A percentile compares a stretch with the other conserved stretches of the same genome.
These are phyloP conservation scores for Metaphire vulgaris DNA, from an alignment of 1,140 invertebrate genomes.

Conservation along the genomic window DNA sequence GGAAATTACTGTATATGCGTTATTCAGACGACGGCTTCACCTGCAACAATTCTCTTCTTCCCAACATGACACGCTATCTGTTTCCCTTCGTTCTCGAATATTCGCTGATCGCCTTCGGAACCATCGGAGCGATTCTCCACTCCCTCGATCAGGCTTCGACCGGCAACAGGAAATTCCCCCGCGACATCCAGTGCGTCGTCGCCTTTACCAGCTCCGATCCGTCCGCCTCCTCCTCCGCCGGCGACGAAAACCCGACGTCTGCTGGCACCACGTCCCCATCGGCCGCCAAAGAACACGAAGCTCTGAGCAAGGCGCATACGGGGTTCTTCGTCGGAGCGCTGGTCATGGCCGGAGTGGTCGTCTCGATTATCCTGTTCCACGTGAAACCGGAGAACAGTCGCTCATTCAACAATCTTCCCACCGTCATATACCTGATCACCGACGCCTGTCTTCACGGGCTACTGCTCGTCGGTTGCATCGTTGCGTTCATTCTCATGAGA, in stretches of 20 bases:
- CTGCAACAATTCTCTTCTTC: conserved; percentile 12
- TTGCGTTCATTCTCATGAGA: conserved; percentile 5
- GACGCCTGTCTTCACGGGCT: conserved; percentile 10
- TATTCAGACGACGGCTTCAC: too few species aligned
- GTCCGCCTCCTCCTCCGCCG: neutral
- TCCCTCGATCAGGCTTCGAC: too few species aligned
- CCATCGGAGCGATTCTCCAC: conserved; percentile 10
- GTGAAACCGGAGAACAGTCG: neutral
- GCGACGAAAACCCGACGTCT: neutral
- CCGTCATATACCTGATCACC: conserved; percentile 1
- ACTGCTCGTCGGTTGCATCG: conserved; percentile 5
- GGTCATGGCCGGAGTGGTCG: conserved; percentile 22
- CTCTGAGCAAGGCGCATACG: conserved; percentile 19
- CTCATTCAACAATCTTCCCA: neutral
- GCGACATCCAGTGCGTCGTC: too few species aligned
- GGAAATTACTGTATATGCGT: too few species aligned
- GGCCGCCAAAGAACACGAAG: too few species aligned
- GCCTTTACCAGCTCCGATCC: neutral
- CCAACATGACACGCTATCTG: conserved; percentile 17
- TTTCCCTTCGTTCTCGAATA: conserved; percentile 30
- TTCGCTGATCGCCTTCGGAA: conserved; percentile 15
- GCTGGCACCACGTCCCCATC: neutral
- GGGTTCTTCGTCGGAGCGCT: conserved; percentile 24
- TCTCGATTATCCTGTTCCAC: conserved; percentile 23
- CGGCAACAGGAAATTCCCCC: too few species aligned